phyloP scores from a whole-genome alignment of 1,140 invertebrate genomes.

The Drosophila punjabiensis region DNA sequence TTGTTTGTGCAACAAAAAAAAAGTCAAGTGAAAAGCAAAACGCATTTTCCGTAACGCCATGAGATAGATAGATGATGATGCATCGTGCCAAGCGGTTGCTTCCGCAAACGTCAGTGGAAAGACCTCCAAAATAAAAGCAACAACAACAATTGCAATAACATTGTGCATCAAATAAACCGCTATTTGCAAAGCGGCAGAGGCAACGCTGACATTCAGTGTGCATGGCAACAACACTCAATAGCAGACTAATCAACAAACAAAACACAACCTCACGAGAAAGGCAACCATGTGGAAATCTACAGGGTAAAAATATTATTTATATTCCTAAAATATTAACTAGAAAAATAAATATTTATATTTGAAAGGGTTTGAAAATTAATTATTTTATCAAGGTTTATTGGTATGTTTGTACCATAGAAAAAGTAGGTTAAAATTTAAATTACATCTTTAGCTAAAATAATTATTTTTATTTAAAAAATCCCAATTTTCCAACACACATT shows the following conservation, averaged over 20 bases:
- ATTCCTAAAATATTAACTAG: background rate
- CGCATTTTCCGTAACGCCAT: slow-evolving; percentile 33
- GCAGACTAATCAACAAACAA: slow-evolving; percentile 73
- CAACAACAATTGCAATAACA: slow-evolving; percentile 16
- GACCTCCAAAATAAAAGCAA: slow-evolving; percentile 50
- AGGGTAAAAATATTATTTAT: background rate
- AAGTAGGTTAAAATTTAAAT: background rate
- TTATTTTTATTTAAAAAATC: no score
- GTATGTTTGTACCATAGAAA: background rate
- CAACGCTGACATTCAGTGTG: slow-evolving; percentile 26
- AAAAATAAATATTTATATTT: background rate
- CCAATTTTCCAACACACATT: no score
- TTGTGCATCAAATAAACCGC: slow-evolving; percentile 42
- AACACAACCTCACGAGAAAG: slow-evolving; percentile 61
- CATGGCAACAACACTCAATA: slow-evolving; percentile 67
- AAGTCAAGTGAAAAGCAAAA: slow-evolving; percentile 26
- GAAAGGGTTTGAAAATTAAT: background rate
- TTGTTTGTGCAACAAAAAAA: slow-evolving; percentile 7
- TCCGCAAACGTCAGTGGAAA: slow-evolving; percentile 70
- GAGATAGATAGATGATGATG: slow-evolving; percentile 37
- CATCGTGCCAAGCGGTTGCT: slow-evolving; percentile 50
- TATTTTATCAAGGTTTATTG: background rate
- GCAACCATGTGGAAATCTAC: slow-evolving; percentile 55
- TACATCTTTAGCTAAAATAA: background rate
- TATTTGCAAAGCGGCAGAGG: slow-evolving; percentile 40